These are phyloP conservation scores for Myoxocephalus aenaeus DNA, from an alignment of 2,797 vertebrate species.

Conservation along the genomic window DNA sequence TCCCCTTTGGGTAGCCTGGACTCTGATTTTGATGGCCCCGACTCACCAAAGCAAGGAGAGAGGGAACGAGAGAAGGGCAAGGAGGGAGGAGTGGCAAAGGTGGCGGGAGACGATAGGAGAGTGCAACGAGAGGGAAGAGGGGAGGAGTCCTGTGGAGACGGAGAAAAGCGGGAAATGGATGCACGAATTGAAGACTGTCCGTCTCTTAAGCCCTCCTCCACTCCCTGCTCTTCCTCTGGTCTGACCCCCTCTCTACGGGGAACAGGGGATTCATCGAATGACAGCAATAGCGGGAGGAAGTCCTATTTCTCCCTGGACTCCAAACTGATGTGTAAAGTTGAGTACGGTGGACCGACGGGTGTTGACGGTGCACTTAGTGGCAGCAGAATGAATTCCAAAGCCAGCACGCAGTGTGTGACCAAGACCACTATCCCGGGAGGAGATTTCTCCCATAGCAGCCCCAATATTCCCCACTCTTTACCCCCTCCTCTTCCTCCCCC, in stretches of 20 bases:
- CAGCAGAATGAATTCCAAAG: slow-evolving; percentile 83
- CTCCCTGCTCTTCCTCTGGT: slow-evolving; percentile 76
- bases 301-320: slow-evolving; percentile 85
- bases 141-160: slow-evolving; percentile 78
- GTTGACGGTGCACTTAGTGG: slow-evolving; percentile 73
- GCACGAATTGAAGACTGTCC: slow-evolving; percentile 78
- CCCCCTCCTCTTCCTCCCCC: slow-evolving; percentile 85
- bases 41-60: slow-evolving; percentile 86
- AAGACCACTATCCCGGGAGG: slow-evolving; percentile 80
- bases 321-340: slow-evolving; percentile 84
- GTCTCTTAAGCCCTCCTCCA: slow-evolving; percentile 80
- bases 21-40: slow-evolving; percentile 93
- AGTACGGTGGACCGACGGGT: slow-evolving; percentile 71
- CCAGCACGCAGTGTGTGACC: slow-evolving; percentile 77
- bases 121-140: slow-evolving; percentile 73
- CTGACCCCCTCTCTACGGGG: slow-evolving; percentile 79
- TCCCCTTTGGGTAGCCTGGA: slow-evolving; percentile 96
- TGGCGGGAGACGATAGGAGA: slow-evolving; percentile 79
- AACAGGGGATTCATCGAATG: slow-evolving; percentile 76
- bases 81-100: slow-evolving; percentile 77
- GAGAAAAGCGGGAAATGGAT: slow-evolving; percentile 81
- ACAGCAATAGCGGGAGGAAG: slow-evolving; percentile 81
- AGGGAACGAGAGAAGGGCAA: slow-evolving; percentile 81
- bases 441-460: slow-evolving; percentile 83
- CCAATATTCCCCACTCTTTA: slow-evolving; percentile 75